Evolutionary conservation across 2,113 vertebrate genomes (phyloP).

Genomic region (Cyanoderma ruficeps): DNA sequence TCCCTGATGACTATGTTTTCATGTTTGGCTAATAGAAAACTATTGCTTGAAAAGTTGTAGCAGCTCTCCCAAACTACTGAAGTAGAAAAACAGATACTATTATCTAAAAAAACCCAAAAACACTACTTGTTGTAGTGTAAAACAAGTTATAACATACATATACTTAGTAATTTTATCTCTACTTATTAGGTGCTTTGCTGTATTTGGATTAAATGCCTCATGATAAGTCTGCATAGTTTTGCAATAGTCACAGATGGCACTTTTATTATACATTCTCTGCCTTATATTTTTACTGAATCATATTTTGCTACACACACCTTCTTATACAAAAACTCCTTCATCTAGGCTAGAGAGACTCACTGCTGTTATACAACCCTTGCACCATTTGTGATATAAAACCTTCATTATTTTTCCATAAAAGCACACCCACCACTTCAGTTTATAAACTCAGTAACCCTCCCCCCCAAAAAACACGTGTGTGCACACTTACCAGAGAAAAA

Average conservation of each 20-base stretch:
- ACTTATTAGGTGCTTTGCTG: not conserved
- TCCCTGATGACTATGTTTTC: not conserved
- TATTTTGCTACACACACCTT: not conserved
- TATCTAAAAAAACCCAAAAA: not conserved
- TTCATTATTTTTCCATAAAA: not conserved
- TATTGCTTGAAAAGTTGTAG: not conserved
- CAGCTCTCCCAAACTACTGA: not conserved
- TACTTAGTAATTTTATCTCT: not conserved
- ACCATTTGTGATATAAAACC: not conserved
- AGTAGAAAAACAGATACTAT: not conserved
- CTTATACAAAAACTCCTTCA: not conserved
- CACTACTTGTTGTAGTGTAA: not conserved
- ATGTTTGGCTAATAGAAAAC: not conserved
- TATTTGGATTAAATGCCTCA: not conserved
- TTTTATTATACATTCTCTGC: not conserved
- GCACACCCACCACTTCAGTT: not conserved
- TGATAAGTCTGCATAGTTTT: not conserved
- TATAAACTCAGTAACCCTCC: not conserved
- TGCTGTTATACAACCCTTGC: not conserved
- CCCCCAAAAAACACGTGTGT: not conserved
- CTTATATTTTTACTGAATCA: not conserved
- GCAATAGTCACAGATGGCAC: not conserved
- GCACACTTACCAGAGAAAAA: conserved; percentile 89
- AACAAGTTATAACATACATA: not conserved
- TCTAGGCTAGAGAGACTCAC: not conserved